These are phyloP conservation scores for Halcyon badia DNA, from an alignment of 2,797 vertebrate genomes.

Conservation along the genomic window DNA sequence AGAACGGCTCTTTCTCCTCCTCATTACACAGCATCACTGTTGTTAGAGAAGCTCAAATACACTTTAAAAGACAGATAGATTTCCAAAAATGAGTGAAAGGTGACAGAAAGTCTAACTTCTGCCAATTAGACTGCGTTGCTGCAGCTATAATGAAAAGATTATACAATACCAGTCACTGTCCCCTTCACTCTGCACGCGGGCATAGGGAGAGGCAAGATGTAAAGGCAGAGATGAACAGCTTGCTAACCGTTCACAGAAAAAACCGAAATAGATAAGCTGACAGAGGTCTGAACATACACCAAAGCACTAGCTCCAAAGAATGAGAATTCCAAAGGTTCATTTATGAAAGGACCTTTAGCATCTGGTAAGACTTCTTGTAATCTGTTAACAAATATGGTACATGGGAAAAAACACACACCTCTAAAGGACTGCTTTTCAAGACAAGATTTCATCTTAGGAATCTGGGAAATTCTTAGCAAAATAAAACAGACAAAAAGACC, in stretches of 20 bases:
- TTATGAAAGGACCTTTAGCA: background rate
- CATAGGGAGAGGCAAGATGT: background rate
- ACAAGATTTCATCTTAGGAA: background rate
- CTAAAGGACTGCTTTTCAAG: background rate
- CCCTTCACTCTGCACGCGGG: background rate
- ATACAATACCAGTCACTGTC: background rate
- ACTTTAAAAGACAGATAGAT: background rate
- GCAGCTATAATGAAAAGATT: background rate
- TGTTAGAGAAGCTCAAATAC: background rate
- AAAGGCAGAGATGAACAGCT: background rate
- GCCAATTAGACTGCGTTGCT: background rate
- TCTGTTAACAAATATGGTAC: background rate
- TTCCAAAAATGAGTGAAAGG: background rate
- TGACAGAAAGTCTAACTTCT: background rate
- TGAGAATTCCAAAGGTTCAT: background rate
- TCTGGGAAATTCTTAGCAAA: background rate
- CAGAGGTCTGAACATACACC: background rate
- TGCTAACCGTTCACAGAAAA: background rate
- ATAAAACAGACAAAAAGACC: background rate
- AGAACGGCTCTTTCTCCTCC: background rate
- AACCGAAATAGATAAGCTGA: background rate
- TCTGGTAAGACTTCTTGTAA: background rate
- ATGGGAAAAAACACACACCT: background rate
- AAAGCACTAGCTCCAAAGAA: constrained; percentile 7
- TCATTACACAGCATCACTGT: background rate